A percentile compares a stretch with the other conserved stretches of the same genome.
phyloP scores from a whole-genome alignment of 2,888 invertebrate species.

The Campoplex nolae region DNA sequence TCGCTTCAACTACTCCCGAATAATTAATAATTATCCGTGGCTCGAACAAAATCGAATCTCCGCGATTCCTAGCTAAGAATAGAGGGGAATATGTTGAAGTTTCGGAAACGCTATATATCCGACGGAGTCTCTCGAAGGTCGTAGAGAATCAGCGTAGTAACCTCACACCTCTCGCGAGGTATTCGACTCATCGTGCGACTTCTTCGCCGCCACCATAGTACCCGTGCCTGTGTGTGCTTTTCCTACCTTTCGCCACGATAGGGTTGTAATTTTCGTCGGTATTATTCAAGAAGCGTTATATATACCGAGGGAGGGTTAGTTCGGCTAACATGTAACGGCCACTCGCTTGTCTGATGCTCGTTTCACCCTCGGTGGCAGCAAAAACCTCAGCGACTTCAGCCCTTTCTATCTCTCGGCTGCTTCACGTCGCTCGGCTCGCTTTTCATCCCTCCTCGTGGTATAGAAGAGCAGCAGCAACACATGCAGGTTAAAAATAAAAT shows the following conservation, averaged over 20 bases:
- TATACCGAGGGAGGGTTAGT: slow-evolving; percentile 60
- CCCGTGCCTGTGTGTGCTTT: neutral
- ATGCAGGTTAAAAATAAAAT: slow-evolving; percentile 37
- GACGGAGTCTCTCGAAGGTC: slow-evolving; percentile 65
- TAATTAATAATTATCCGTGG: slow-evolving; percentile 74
- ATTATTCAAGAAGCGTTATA: slow-evolving; percentile 69
- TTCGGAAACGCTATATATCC: slow-evolving; percentile 63
- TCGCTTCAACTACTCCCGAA: slow-evolving; percentile 71
- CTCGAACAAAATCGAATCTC: slow-evolving; percentile 46
- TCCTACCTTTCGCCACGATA: slow-evolving; percentile 47
- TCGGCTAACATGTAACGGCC: slow-evolving; percentile 66
- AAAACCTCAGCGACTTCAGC: slow-evolving; percentile 30
- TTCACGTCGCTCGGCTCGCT: slow-evolving; percentile 23
- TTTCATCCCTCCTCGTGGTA: neutral
- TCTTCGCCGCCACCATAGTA: slow-evolving; percentile 20
- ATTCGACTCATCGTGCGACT: slow-evolving; percentile 56
- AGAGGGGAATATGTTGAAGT: slow-evolving; percentile 55
- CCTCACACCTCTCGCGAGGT: slow-evolving; percentile 72
- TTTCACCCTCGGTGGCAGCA: slow-evolving; percentile 47
- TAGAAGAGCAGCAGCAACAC: no score
- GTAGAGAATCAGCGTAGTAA: slow-evolving; percentile 69
- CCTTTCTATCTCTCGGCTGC: slow-evolving; percentile 38
- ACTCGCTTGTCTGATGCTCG: slow-evolving; percentile 49
- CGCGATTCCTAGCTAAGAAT: slow-evolving; percentile 45
- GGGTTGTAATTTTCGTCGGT: slow-evolving; percentile 69